phyloP scores from a whole-genome alignment of 2,888 invertebrate genomes.

The Cephus runcator region DNA sequence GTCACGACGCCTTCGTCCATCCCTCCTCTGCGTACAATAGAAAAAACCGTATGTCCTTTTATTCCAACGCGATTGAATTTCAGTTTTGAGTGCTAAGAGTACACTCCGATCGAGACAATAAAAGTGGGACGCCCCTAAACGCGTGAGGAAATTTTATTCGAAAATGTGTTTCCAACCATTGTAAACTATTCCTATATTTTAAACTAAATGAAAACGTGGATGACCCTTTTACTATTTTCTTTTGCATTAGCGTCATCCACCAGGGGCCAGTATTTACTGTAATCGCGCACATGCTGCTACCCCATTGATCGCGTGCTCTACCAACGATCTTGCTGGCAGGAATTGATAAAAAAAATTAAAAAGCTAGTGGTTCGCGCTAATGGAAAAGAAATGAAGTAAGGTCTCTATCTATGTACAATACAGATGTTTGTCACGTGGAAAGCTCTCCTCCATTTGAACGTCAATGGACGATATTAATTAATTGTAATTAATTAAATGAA shows the following conservation, averaged over 20 bases:
- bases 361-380: slow-evolving; percentile 12
- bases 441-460: slow-evolving; percentile 19
- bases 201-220: slow-evolving; percentile 16
- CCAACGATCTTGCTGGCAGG: neutral
- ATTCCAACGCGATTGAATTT: neutral
- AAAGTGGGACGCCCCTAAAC: slow-evolving; percentile 51
- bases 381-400: slow-evolving; percentile 14
- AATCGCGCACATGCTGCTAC: neutral
- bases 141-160: slow-evolving; percentile 26
- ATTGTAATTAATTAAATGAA: slow-evolving; percentile 26
- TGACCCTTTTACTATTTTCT: neutral
- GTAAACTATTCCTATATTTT: slow-evolving; percentile 22
- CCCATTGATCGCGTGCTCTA: neutral
- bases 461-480: slow-evolving; percentile 25
- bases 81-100: neutral
- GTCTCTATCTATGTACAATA: slow-evolving; percentile 31
- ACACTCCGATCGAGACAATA: slow-evolving; percentile 31
- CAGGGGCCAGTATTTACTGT: neutral
- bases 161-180: slow-evolving; percentile 38
- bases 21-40: neutral
- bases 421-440: slow-evolving; percentile 24
- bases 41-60: neutral
- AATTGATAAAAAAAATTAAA: neutral
- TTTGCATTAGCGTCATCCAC: slow-evolving; percentile 12
- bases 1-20: neutral